Evolutionary conservation across 2,888 invertebrate genomes (phyloP), one percentile per base, ranked within the genome.

Genomic region (Apamea monoglypha): DNA sequence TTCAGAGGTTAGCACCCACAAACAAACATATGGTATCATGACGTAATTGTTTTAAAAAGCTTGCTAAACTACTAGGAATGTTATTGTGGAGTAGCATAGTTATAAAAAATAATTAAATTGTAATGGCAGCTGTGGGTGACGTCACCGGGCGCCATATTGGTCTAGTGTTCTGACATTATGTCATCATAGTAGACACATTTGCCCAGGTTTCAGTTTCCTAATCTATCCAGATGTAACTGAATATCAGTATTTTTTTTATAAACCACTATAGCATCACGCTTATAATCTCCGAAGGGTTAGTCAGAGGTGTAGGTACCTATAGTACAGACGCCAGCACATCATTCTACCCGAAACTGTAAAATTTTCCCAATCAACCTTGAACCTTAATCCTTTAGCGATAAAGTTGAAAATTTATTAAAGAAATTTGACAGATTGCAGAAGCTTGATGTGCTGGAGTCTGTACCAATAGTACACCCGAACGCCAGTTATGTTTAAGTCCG

Each of bases 101-200:
- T 64, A 76, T 47, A 76, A 79, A 79, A 79, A 78, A 74, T n/a
- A n/a, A 74, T 83, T 89, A 89, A 76, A 89, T 85, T 81, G 75
- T 59, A 56, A 79, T 70, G 47, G 68, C 89, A 89, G 76, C 74
- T 87, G 85, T 40, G 61, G 0, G 8, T 88, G 75, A 87, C 88
- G 82, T 85, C 80, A 89, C 67, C 6, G 36, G 61, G 7, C n/a
- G 87, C 89, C 89, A 89, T 89, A 5, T 87, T 88, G 80, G 18
- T 59, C 25, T 73, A 63, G 61, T 59, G 53, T 5, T 14, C 44
- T 32, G 47, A 63, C 36, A 64, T 63, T 67, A 63, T 70, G 83
- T 86, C 84, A 83, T 67, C 69, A n/a, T 16, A 1, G 36, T 47
- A 50, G 10, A 21, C 10, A 69, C 32, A 59, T 68, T 75, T 68